Evolutionary conservation across 2,888 invertebrate genomes (phyloP).

Genomic region (Chorisops tibialis): DNA sequence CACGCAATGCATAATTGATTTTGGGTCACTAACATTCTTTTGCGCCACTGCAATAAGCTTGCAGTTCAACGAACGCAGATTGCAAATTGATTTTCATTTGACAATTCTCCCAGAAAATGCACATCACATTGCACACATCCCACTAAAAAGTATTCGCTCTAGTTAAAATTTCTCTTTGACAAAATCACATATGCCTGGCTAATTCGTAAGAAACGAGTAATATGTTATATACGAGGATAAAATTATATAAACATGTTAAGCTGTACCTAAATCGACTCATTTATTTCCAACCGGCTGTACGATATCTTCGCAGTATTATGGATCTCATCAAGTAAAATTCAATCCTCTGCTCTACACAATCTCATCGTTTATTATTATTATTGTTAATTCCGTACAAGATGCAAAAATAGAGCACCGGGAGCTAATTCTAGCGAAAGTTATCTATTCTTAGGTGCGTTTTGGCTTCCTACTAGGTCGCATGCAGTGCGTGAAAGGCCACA

Average conservation of each 20-base stretch:
- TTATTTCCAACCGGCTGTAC: not conserved
- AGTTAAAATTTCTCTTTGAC: too few relatives aligned
- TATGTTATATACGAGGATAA: not conserved
- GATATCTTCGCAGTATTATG: not conserved
- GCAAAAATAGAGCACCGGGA: slow-evolving; percentile 29
- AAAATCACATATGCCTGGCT: too few relatives aligned
- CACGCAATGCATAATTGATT: too few relatives aligned
- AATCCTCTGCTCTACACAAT: not conserved
- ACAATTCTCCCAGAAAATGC: too few relatives aligned
- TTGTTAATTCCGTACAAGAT: slow-evolving; percentile 4
- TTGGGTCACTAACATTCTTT: too few relatives aligned
- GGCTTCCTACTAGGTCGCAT: slow-evolving; percentile 23
- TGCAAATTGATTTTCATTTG: too few relatives aligned
- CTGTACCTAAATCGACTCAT: not conserved
- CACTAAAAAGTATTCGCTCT: too few relatives aligned
- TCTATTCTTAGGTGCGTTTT: slow-evolving; percentile 27
- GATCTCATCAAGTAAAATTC: not conserved
- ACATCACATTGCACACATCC: too few relatives aligned
- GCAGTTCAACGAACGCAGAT: too few relatives aligned
- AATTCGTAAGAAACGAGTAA: not conserved
- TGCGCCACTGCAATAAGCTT: too few relatives aligned
- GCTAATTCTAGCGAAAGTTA: slow-evolving; percentile 32
- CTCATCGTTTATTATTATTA: not conserved
- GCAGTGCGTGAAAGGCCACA: slow-evolving; percentile 23
- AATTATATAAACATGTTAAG: not conserved